These are phyloP conservation scores for Gymnorhina tibicen DNA, from an alignment of 2,113 vertebrate species.

Conservation along the genomic window DNA sequence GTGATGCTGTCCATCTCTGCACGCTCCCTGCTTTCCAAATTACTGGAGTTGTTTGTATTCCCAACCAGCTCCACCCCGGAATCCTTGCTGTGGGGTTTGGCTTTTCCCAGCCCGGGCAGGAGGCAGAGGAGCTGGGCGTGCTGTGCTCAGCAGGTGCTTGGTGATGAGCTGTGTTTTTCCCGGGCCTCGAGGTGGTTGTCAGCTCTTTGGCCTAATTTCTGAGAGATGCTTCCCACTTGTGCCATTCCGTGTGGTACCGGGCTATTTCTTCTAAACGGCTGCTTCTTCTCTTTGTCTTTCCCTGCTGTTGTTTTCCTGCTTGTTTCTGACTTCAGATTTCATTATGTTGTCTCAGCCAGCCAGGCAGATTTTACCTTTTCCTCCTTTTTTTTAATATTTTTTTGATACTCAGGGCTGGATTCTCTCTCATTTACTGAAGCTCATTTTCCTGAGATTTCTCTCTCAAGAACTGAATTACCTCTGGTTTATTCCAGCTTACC, in stretches of 20 bases:
- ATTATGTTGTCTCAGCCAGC: background rate
- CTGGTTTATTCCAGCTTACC: background rate
- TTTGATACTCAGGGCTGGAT: background rate
- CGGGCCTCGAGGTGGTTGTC: background rate
- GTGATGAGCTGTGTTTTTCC: background rate
- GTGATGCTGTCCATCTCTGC: background rate
- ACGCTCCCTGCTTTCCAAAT: background rate
- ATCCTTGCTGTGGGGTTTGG: accelerated
- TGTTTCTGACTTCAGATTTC: background rate
- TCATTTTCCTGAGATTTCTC: background rate
- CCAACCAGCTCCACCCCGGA: background rate
- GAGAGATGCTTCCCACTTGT: background rate
- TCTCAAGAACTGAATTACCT: background rate
- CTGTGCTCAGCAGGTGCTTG: background rate
- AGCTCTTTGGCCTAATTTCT: background rate
- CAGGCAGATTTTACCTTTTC: background rate
- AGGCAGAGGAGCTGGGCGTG: too few relatives aligned
- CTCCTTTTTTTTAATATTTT: background rate
- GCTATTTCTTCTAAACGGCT: background rate
- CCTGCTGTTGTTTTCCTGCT: background rate
- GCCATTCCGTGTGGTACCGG: background rate
- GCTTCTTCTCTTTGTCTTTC: background rate
- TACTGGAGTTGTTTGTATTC: background rate
- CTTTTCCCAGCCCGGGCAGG: background rate
- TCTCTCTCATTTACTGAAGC: background rate